A percentile compares a stretch with the other conserved stretches of the same genome.
These are phyloP conservation scores for Naja naja DNA, from an alignment of 2,113 vertebrate genomes.

Conservation along the genomic window DNA sequence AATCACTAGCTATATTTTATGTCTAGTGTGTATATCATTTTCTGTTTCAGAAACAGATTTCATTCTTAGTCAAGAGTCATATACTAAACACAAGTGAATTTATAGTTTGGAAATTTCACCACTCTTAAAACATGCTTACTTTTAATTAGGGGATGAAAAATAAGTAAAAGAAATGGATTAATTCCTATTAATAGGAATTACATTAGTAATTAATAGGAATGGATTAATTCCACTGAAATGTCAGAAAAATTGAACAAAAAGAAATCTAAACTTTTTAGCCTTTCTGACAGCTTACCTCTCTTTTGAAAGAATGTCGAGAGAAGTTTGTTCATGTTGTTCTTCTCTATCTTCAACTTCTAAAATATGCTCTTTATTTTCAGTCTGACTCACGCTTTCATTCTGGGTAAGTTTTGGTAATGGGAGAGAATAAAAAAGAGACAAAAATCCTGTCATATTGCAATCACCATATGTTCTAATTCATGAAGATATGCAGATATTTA, in stretches of 20 bases:
- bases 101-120: not conserved
- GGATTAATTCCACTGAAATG: not conserved
- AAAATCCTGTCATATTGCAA: conserved; percentile 83
- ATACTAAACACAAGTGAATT: not conserved
- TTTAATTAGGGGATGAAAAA: not conserved
- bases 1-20: not conserved
- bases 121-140: not conserved
- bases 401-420: conserved; percentile 76
- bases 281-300: conserved; percentile 79
- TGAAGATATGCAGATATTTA: conserved; percentile 24
- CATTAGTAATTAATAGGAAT: not conserved
- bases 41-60: not conserved
- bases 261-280: not conserved
- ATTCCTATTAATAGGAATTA: not conserved
- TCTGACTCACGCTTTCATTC: conserved; percentile 62
- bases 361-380: conserved; percentile 38
- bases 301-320: conserved; percentile 66
- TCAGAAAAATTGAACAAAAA: not conserved
- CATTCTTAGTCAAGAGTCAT: not conserved
- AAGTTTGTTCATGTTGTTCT: conserved; percentile 56
- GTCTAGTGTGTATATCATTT: not conserved
- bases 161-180: not conserved
- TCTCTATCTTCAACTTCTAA: conserved; percentile 57
- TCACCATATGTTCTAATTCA: conserved; percentile 28
- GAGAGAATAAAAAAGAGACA: conserved; percentile 84